Conservation (phyloP, 2,113 vertebrate genomes). For the Ptilonorhynchus violaceus region DNA sequence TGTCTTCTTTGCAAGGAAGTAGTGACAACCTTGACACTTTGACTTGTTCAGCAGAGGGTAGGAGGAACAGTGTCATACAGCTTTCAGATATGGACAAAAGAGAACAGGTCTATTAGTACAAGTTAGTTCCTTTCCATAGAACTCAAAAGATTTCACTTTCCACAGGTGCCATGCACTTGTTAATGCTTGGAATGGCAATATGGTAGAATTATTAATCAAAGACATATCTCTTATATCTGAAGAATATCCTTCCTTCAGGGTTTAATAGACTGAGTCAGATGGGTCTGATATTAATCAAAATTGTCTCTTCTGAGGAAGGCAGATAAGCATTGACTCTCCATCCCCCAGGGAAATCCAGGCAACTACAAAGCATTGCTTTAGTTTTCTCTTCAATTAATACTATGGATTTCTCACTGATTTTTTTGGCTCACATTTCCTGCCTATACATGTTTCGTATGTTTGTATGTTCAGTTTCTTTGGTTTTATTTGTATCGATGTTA, state of each 20-base stretch:
- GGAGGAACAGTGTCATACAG: neutral
- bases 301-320: slow-evolving; percentile 80
- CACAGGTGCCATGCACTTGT: slow-evolving; percentile 60
- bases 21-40: neutral
- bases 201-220: slow-evolving; percentile 84
- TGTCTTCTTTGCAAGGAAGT: neutral
- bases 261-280: slow-evolving; percentile 82
- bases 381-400: slow-evolving; percentile 73
- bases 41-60: neutral
- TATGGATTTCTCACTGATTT: slow-evolving; percentile 39
- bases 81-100: neutral
- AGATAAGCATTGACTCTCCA: slow-evolving; percentile 80
- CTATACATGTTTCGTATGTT: slow-evolving; percentile 48
- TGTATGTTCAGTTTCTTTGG: slow-evolving; percentile 39
- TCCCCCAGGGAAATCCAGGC: slow-evolving; percentile 72
- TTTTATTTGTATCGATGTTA: slow-evolving; percentile 45
- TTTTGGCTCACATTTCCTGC: neutral
- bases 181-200: slow-evolving; percentile 76
- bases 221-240: slow-evolving; percentile 78
- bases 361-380: slow-evolving; percentile 77
- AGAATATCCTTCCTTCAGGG: slow-evolving; percentile 80
- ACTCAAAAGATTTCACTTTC: slow-evolving; percentile 61
- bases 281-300: slow-evolving; percentile 83
- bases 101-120: neutral
- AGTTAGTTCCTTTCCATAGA: slow-evolving; percentile 26